These are phyloP conservation scores for Centropus bengalensis DNA, from an alignment of 2,113 vertebrate genomes.

Conservation along the genomic window DNA sequence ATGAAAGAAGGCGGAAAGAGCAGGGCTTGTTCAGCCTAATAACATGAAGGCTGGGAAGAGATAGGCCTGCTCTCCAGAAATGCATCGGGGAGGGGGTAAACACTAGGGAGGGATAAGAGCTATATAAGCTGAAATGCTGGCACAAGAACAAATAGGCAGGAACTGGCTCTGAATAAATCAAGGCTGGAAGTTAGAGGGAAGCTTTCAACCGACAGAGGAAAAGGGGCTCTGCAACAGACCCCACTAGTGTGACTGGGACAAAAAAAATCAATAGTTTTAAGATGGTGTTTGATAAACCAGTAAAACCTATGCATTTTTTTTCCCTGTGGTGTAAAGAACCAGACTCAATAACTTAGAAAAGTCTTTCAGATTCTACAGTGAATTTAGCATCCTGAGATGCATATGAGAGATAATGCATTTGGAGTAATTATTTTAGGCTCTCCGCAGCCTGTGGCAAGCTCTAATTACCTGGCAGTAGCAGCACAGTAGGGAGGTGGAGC, in stretches of 20 bases:
- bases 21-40: conserved; percentile 62
- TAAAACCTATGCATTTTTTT: background rate
- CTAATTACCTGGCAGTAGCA: background rate
- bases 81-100: background rate
- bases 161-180: conserved; percentile 64
- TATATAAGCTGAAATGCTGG: conserved; percentile 69
- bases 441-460: conserved; percentile 9
- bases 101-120: conserved; percentile 70
- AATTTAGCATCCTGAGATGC: background rate
- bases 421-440: background rate
- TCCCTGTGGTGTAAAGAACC: background rate
- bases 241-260: background rate
- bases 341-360: background rate
- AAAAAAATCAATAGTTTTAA: background rate
- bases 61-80: conserved; percentile 66
- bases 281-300: background rate
- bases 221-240: background rate
- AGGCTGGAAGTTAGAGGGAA: conserved; percentile 56
- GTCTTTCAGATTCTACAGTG: background rate
- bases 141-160: conserved; percentile 70
- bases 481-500: background rate
- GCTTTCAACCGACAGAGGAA: conserved; percentile 27
- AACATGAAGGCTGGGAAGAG: conserved; percentile 64
- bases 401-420: background rate
- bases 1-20: conserved; percentile 54